phyloP scores from a whole-genome alignment of 2,113 vertebrate species.

The Rhabdornis inornatus region DNA sequence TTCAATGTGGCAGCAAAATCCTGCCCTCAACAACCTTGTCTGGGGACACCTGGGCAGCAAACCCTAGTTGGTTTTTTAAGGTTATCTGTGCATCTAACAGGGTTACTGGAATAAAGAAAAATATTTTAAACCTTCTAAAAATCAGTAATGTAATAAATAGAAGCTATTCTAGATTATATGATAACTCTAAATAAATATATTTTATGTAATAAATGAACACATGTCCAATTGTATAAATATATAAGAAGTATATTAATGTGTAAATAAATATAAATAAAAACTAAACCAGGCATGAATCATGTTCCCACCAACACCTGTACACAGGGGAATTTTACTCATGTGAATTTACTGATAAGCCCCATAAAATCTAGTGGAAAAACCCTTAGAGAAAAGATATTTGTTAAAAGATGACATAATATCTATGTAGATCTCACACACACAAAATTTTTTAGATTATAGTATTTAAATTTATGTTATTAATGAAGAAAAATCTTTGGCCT shows the following conservation, averaged over 20 bases:
- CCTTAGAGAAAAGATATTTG: not conserved
- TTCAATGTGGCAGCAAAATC: not conserved
- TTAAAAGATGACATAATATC: not conserved
- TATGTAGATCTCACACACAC: not conserved
- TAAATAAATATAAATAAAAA: not conserved
- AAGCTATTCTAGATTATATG: not conserved
- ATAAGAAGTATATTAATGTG: not conserved
- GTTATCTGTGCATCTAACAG: not conserved
- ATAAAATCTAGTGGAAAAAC: not conserved
- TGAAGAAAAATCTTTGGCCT: not conserved
- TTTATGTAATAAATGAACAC: not conserved
- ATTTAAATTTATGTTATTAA: not conserved
- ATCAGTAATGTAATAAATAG: not conserved
- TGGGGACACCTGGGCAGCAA: not conserved
- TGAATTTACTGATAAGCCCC: not conserved
- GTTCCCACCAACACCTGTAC: not conserved
- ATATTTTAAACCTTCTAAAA: not conserved
- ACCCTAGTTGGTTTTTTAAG: not conserved
- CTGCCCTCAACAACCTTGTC: not conserved
- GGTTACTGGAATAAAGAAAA: not conserved
- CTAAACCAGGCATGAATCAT: not conserved
- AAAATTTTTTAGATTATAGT: fast-evolving
- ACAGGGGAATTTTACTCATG: not conserved
- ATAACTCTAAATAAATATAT: not conserved
- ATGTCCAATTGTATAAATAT: not conserved